A percentile compares a stretch with the other conserved stretches of the same genome.
These are phyloP conservation scores for Tuta absoluta DNA, from an alignment of 2,888 invertebrate species.

Conservation along the genomic window DNA sequence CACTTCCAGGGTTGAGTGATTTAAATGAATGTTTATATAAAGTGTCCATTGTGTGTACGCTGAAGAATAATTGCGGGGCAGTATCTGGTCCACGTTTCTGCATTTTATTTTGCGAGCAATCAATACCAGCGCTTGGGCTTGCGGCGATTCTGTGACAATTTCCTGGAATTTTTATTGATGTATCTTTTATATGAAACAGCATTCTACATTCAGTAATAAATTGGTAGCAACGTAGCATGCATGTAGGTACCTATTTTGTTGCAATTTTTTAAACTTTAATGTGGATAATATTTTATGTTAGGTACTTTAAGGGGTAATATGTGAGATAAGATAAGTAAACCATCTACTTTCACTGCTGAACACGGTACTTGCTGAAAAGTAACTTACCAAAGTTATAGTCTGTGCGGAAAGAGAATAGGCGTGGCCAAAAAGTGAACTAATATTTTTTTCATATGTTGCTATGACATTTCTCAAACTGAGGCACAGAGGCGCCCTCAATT, in stretches of 20 bases:
- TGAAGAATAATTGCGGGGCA: conserved; percentile 56
- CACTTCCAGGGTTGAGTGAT: conserved; percentile 62
- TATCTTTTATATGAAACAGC: conserved; percentile 17
- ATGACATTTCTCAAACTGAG: no score
- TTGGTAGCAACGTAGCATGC: background rate
- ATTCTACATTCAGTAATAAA: background rate
- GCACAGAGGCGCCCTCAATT: no score
- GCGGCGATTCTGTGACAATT: conserved; percentile 48
- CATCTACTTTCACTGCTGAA: no score
- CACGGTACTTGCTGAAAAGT: no score
- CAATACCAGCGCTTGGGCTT: conserved; percentile 53
- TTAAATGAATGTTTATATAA: conserved; percentile 63
- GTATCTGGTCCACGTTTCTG: conserved; percentile 59
- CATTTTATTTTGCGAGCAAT: conserved; percentile 56
- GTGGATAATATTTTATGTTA: background rate
- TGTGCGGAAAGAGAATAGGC: no score
- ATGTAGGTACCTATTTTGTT: background rate
- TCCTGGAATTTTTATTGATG: conserved; percentile 49
- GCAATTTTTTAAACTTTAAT: background rate
- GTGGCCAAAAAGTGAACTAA: no score
- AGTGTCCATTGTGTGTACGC: conserved; percentile 63
- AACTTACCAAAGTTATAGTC: no score
- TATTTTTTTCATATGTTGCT: no score
- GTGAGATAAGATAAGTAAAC: no score
- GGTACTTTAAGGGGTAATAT: no score